Evolutionary conservation across 92 coral and sea anemone genomes (phyloP).

Genomic region (Paragorgia papillata): DNA sequence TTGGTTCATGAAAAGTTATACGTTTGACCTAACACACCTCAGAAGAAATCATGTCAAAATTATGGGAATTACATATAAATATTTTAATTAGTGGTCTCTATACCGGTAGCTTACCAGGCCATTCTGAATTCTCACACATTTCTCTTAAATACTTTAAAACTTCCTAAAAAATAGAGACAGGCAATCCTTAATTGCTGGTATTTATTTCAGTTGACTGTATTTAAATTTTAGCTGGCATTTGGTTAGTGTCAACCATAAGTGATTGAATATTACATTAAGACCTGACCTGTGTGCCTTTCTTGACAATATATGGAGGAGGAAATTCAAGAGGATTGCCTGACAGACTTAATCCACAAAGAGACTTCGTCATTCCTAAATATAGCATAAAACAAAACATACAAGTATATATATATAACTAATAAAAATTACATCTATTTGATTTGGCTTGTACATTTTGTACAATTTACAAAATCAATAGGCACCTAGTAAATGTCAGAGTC

Average conservation of each 20-base stretch:
- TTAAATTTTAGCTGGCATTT: not conserved
- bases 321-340: conserved; percentile 85
- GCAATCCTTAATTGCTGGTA: not conserved
- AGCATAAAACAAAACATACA: not conserved
- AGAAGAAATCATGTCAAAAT: no score
- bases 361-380: conserved; percentile 66
- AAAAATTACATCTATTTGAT: no score
- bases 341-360: conserved; percentile 82
- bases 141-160: conserved; percentile 85
- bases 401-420: not conserved
- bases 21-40: no score
- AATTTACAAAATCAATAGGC: no score
- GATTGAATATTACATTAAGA: no score
- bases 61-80: no score
- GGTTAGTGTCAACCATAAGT: no score
- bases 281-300: conserved; percentile 98
- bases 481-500: no score
- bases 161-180: conserved; percentile 58
- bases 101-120: not conserved
- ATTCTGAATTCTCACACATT: conserved; percentile 24
- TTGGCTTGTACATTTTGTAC: no score
- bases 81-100: no score
- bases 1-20: no score
- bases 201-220: not conserved
- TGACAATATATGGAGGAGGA: conserved; percentile 77